Conservation (phyloP, 2,113 vertebrate species). For the Artemisiospiza belli region DNA sequence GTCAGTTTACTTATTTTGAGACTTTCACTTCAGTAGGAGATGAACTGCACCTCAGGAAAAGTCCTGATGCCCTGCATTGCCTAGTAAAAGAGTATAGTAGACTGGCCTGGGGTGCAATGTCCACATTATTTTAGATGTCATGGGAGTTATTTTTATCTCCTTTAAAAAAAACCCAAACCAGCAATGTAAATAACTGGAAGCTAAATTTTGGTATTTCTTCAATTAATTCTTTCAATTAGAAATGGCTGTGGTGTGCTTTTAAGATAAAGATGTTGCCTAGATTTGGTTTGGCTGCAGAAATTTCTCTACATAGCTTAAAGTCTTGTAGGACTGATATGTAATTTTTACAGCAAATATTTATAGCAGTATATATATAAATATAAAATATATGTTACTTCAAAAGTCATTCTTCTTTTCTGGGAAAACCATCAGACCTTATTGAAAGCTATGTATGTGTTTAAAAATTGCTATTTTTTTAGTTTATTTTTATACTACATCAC, state of each 20-base stretch:
- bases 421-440: conserved; percentile 5
- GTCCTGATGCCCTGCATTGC: not conserved
- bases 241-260: not conserved
- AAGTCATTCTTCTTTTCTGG: not conserved
- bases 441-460: not conserved
- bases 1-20: not conserved
- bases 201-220: not conserved
- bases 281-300: not conserved
- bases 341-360: not conserved
- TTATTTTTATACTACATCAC: conserved; percentile 10
- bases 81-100: not conserved
- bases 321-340: not conserved
- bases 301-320: not conserved
- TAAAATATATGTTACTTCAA: not conserved
- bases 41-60: not conserved
- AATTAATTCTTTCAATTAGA: not conserved
- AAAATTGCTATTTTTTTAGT: not conserved
- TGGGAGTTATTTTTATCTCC: not conserved
- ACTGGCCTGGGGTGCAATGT: not conserved
- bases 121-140: not conserved
- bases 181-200: not conserved
- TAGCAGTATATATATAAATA: not conserved
- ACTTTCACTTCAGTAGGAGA: not conserved
- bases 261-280: not conserved
- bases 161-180: not conserved